Conservation (phyloP, 2,797 vertebrate species). For the Brotogeris chrysoptera region DNA sequence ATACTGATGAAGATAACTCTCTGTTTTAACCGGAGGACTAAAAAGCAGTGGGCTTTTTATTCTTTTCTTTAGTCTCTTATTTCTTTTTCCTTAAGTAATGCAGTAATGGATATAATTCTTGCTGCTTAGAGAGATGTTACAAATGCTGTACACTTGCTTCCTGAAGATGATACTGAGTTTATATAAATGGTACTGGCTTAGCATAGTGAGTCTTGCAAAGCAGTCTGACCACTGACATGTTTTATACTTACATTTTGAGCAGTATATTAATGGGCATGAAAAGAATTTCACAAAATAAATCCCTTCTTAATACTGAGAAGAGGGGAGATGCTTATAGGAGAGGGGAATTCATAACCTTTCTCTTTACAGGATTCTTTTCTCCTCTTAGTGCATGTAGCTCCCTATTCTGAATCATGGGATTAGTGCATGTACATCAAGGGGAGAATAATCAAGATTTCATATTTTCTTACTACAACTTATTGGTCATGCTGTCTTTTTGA, state of each 20-base stretch:
- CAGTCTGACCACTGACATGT: slow-evolving; percentile 4
- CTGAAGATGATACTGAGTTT: background rate
- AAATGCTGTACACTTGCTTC: slow-evolving; percentile 36
- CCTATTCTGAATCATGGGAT: slow-evolving; percentile 42
- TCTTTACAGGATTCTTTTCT: slow-evolving; percentile 30
- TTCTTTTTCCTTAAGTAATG: background rate
- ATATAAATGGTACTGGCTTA: slow-evolving; percentile 31
- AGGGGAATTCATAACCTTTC: slow-evolving; percentile 27
- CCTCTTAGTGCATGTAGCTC: slow-evolving; percentile 46
- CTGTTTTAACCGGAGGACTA: background rate
- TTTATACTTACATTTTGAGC: slow-evolving; percentile 17
- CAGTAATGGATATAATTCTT: background rate
- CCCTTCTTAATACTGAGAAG: slow-evolving; percentile 29
- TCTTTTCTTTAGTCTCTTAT: background rate
- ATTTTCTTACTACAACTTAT: slow-evolving; percentile 16
- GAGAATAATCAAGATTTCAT: slow-evolving; percentile 33
- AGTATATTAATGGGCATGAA: slow-evolving; percentile 34
- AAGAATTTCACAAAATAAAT: slow-evolving; percentile 16
- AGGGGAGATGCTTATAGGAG: slow-evolving; percentile 30
- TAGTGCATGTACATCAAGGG: slow-evolving; percentile 64
- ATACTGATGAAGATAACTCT: background rate
- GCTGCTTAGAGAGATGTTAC: background rate
- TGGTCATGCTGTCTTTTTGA: background rate
- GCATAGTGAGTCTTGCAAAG: slow-evolving; percentile 53
- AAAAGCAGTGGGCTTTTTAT: background rate